Base-by-base conservation (phyloP, 1,140 invertebrate genomes). In the Diorhabda carinulata region DNA sequence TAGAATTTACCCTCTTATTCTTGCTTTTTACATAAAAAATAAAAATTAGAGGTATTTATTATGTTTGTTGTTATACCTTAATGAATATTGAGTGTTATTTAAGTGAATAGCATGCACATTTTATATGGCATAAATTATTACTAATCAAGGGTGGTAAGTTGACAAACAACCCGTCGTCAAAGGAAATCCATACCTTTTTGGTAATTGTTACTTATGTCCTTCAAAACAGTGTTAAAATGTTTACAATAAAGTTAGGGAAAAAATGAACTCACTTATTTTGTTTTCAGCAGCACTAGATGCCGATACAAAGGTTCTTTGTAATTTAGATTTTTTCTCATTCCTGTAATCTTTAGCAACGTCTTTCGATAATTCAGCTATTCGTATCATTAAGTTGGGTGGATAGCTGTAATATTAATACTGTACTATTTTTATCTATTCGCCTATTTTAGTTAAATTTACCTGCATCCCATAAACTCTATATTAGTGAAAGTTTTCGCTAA, bases 401-500 rank as follows among this genome's bases (percentile, higher is more conserved):
- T 86, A 90, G 73, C 73, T 81, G 41, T 70, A 75, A 74, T 42
- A 9, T 7, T 43, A 25, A n/a, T 57, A 57, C 25, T 58, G 60
- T 47, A 43, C 62, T 56, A 64, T 25, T 4, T 25, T 47, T 47
- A 62, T 7, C 41, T 41, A 4, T 2, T 9, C 40, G 9, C 0
- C 4, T 9, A 43, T 43, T 61, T 43, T 52, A 56, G 9, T 42
- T 57, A 42, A 66, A 75, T 74, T 80, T 84, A 93, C 90, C 86
- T 88, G 85, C 92, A 94, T 72, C 92, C 92, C 64, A 95, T 82
- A 73, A 94, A 87, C 80, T 94, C 92, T 6, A 94, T 86, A 80
- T 95, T 96, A 2, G 88, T 88, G 79, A 93, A 94, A 43, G 91
- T 86, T 82, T 91, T 90, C 1, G 92, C 91, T 59, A 95, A 82